Percentiles rank a stretch among this genome's conserved stretches.
phyloP scores from a whole-genome alignment of 2,888 invertebrate genomes.

The Amiota mariae region DNA sequence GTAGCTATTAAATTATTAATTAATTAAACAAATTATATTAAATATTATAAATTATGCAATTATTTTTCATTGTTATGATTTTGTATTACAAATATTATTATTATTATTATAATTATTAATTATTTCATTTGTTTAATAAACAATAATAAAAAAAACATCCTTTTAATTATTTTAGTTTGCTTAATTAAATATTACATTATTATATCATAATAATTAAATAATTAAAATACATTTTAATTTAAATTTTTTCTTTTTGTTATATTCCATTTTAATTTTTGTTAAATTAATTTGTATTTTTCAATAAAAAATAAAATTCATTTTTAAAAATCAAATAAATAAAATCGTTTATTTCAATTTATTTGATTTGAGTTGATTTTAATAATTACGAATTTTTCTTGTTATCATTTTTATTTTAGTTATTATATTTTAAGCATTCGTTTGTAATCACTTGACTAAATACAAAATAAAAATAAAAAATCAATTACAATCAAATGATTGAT shows the following conservation, averaged over 20 bases:
- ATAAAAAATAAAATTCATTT: conserved; percentile 8
- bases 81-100: conserved; percentile 35
- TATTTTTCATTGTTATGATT: conserved; percentile 44
- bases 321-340: conserved; percentile 20
- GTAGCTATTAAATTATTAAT: conserved; percentile 61
- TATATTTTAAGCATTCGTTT: not conserved
- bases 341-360: not conserved
- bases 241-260: conserved; percentile 15
- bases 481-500: conserved; percentile 17
- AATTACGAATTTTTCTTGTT: conserved; percentile 14
- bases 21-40: not conserved
- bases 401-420: conserved; percentile 23
- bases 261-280: conserved; percentile 7
- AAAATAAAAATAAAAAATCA: not conserved
- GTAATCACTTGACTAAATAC: conserved; percentile 19
- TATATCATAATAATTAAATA: not conserved
- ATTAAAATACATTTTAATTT: conserved; percentile 3
- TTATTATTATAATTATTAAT: conserved; percentile 23
- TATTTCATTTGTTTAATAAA: not conserved
- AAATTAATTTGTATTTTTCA: conserved; percentile 8
- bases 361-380: not conserved
- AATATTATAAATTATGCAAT: conserved; percentile 36
- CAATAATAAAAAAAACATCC: not conserved
- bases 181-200: not conserved
- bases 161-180: not conserved